phyloP scores from a whole-genome alignment of 2,888 invertebrate species.

The Phrixothrix hirtus region DNA sequence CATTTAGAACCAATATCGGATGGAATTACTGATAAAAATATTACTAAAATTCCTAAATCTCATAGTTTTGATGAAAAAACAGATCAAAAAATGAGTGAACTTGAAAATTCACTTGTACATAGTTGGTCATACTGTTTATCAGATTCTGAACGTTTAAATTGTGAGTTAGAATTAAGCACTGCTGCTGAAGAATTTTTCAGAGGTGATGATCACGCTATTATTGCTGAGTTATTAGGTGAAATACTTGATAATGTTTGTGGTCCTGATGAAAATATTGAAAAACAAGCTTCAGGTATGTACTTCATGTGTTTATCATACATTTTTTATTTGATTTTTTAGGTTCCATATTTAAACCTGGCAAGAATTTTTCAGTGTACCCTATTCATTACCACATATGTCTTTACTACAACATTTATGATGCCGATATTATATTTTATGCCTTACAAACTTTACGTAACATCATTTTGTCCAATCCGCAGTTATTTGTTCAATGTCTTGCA shows the following conservation, averaged over 20 bases:
- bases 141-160: conserved; percentile 55
- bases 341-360: conserved; percentile 28
- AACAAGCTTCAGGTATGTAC: conserved; percentile 14
- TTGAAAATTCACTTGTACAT: conserved; percentile 58
- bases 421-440: conserved; percentile 72
- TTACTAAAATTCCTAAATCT: conserved; percentile 47
- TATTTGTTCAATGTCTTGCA: conserved; percentile 74
- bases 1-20: conserved; percentile 53
- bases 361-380: conserved; percentile 64
- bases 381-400: conserved; percentile 83
- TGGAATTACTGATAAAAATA: conserved; percentile 44
- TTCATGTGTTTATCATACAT: neutral
- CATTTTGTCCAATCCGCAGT: conserved; percentile 69
- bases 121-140: conserved; percentile 61
- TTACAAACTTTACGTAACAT: conserved; percentile 75
- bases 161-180: conserved; percentile 62
- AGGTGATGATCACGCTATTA: conserved; percentile 55
- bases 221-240: conserved; percentile 63
- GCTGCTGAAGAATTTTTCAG: conserved; percentile 71
- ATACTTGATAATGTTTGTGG: conserved; percentile 61
- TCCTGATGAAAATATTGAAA: conserved; percentile 33
- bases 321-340: conserved; percentile 9
- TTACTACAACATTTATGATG: conserved; percentile 79
- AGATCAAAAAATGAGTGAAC: conserved; percentile 49
- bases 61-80: conserved; percentile 55